phyloP scores from a whole-genome alignment of 2,797 vertebrate species.

The Peromyscus nudipes region DNA sequence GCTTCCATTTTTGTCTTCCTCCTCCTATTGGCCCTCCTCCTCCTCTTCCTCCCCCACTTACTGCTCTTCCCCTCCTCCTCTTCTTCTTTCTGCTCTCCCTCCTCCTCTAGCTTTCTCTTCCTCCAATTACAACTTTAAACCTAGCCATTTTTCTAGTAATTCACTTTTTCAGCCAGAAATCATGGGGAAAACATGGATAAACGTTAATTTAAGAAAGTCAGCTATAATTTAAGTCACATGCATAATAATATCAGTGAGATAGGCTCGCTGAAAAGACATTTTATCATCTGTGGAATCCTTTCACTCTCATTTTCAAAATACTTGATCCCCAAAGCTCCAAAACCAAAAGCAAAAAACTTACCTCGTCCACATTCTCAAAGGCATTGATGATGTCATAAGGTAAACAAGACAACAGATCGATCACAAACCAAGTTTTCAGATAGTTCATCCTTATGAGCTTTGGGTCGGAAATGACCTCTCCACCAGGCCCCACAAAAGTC shows the following conservation, averaged over 20 bases:
- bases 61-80: too few relatives aligned
- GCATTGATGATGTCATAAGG: conserved; percentile 99
- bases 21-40: neutral
- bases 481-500: conserved; percentile 97
- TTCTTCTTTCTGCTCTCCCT: neutral
- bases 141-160: neutral
- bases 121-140: conserved; percentile 33
- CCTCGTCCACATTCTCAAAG: conserved; percentile 99
- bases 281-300: neutral
- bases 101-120: neutral
- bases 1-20: neutral
- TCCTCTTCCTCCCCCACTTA: neutral
- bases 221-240: neutral
- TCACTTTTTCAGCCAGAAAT: neutral
- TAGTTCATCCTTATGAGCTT: conserved; percentile 99
- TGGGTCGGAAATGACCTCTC: conserved; percentile 98
- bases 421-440: conserved; percentile 99
- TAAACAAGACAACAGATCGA: conserved; percentile 97
- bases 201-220: neutral
- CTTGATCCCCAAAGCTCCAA: neutral
- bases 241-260: neutral
- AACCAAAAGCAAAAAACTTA: conserved; percentile 84
- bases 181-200: neutral
- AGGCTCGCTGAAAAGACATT: neutral
- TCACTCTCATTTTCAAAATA: conserved; percentile 49